Evolutionary conservation across 2,888 invertebrate species (phyloP).

Genomic region (Patella depressa): DNA sequence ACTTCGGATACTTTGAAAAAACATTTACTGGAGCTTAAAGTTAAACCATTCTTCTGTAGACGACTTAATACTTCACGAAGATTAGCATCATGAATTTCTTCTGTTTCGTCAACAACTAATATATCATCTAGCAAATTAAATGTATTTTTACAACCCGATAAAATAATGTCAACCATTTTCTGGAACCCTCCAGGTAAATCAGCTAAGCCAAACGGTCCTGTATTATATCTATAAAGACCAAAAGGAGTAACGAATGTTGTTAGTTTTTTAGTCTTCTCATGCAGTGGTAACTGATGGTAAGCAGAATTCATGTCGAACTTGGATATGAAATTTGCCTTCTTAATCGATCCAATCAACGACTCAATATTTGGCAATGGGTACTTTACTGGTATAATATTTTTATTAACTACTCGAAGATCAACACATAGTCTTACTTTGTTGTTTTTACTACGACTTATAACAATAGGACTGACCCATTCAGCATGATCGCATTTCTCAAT

Average conservation of each 20-base stretch:
- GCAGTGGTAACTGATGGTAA: neutral
- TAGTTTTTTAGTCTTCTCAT: neutral
- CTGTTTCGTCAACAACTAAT: neutral
- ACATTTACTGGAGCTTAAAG: conserved; percentile 1
- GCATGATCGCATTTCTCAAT: conserved; percentile 3
- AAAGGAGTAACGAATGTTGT: neutral
- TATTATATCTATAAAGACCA: neutral
- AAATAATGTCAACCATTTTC: neutral
- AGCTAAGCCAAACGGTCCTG: neutral
- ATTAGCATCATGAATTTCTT: neutral
- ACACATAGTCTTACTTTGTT: neutral
- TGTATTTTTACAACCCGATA: neutral
- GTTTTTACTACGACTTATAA: neutral
- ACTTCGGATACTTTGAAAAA: neutral
- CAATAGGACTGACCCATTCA: neutral
- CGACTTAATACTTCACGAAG: neutral
- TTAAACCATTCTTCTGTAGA: neutral
- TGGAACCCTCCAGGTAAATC: neutral
- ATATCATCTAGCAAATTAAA: neutral
- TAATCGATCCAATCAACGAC: neutral
- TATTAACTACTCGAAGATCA: neutral
- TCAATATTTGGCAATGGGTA: neutral
- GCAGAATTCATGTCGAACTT: neutral
- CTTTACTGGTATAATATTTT: neutral
- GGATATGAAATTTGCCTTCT: no score